Conservation (phyloP, 2,888 invertebrate genomes). For the Eupithecia subumbrata region DNA sequence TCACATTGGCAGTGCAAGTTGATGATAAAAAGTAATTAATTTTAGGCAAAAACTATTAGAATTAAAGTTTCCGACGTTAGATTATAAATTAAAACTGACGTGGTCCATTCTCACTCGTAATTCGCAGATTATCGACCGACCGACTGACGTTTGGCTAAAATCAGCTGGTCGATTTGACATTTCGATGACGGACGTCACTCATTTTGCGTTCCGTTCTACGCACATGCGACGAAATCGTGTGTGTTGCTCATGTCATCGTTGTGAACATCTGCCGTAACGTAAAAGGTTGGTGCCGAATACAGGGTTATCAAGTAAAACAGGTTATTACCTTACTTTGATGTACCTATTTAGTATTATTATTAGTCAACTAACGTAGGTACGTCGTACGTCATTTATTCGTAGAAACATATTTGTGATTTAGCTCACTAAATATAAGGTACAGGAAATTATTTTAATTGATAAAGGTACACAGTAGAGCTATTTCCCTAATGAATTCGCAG, state of each 20-base stretch:
- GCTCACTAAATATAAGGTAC: too few species aligned
- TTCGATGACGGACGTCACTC: neutral
- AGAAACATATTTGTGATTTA: too few species aligned
- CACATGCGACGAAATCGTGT: neutral
- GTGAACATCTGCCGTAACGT: neutral
- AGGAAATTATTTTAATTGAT: too few species aligned
- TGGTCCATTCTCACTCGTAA: conserved; percentile 64
- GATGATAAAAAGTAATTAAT: neutral
- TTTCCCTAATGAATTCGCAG: too few species aligned
- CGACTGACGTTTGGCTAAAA: conserved; percentile 14
- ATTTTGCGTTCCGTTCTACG: conserved; percentile 58
- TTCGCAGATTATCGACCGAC: conserved; percentile 39
- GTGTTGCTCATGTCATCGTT: neutral
- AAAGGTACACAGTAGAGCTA: too few species aligned
- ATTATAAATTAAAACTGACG: conserved; percentile 65
- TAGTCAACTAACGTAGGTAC: too few species aligned
- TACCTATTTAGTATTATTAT: too few species aligned
- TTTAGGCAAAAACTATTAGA: conserved; percentile 34
- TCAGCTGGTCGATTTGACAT: conserved; percentile 53
- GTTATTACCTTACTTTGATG: too few species aligned
- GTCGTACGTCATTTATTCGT: too few species aligned
- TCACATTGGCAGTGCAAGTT: neutral
- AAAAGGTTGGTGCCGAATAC: neutral
- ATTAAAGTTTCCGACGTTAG: conserved; percentile 35
- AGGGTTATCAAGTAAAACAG: too few species aligned